These are phyloP conservation scores for Psammodynastes pulverulentus DNA, from an alignment of 2,113 vertebrate genomes.

Conservation along the genomic window DNA sequence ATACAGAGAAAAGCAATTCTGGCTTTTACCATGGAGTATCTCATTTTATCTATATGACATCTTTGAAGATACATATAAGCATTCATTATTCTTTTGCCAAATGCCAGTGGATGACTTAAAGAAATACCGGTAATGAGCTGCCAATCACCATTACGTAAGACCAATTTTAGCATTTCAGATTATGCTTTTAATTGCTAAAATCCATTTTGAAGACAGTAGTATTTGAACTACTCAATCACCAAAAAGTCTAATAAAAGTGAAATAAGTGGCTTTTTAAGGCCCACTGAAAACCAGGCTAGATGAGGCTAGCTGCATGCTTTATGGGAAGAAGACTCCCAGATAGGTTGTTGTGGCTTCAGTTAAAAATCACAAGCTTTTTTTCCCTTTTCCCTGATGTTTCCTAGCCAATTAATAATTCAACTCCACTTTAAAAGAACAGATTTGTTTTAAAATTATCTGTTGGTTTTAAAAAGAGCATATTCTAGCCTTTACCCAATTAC, in stretches of 20 bases:
- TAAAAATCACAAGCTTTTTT: not conserved
- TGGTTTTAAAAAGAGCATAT: not conserved
- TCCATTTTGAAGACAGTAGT: not conserved
- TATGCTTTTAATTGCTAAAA: not conserved
- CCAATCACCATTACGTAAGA: not conserved
- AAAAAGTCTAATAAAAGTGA: not conserved
- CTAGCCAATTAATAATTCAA: not conserved
- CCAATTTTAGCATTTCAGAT: not conserved
- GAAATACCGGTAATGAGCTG: not conserved
- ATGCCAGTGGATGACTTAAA: not conserved
- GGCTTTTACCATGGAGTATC: not conserved
- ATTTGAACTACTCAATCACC: not conserved
- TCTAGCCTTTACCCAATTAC: not conserved
- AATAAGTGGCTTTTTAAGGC: not conserved
- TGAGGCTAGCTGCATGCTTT: not conserved
- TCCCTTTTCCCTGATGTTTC: not conserved
- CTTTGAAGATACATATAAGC: not conserved
- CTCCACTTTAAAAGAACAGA: not conserved
- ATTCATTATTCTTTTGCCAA: not conserved
- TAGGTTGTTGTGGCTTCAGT: not conserved
- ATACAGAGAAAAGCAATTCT: not conserved
- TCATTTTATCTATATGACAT: not conserved
- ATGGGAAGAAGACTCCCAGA: not conserved
- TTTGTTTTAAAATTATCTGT: not conserved
- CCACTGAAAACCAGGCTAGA: not conserved